Base-by-base conservation (phyloP, 2,888 invertebrate species). In the Serrognathus titanus region DNA sequence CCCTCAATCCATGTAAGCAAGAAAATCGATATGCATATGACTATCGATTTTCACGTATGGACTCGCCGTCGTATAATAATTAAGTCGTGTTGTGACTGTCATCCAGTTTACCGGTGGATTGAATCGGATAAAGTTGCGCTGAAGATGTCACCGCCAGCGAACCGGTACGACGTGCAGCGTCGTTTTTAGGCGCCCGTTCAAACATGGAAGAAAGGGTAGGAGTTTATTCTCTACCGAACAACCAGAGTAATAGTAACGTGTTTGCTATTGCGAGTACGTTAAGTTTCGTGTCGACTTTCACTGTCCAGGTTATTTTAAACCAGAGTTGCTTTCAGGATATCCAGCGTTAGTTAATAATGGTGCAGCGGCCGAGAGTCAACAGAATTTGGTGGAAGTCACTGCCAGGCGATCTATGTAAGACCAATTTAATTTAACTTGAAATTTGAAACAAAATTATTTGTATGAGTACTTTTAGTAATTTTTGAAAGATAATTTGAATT, bases 401-500 rank as follows among this genome's bases (percentile, higher is more conserved):
- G 81, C 82, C 9, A 78, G 80, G 71, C 78, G 80, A 35, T 78
- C 81, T 5, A 77, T 81, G 82, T 82, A 70, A 65, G 66, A 66
- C 40, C n/a, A 46, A 49, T 49, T 50, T 37, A 8, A 53, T 53
- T 48, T 39, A 11, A 36, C n/a, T 38, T 16, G 16, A 16, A 16
- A 16, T 16, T 16, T 16, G 2, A 16, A 16, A 8, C n/a, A 11
- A n/a, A 16, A 12, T 3, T 38, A 7, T 12, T 51, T 51, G 3
- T 10, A 16, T 55, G 39, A 40, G 43, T 39, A 39, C 12, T 39
- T 39, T 39, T 39, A 39, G 6, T 31, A 2, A 3, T 31, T 31
- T 31, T 6, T 31, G 24, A 7, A 2, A 5, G 24, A 31, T 4
- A 31, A 31, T 31, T 2, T 31, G 24, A 31, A 31, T 31, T 31